Conservation (phyloP, 2,888 invertebrate species). For the Epinotia brunnichana region DNA sequence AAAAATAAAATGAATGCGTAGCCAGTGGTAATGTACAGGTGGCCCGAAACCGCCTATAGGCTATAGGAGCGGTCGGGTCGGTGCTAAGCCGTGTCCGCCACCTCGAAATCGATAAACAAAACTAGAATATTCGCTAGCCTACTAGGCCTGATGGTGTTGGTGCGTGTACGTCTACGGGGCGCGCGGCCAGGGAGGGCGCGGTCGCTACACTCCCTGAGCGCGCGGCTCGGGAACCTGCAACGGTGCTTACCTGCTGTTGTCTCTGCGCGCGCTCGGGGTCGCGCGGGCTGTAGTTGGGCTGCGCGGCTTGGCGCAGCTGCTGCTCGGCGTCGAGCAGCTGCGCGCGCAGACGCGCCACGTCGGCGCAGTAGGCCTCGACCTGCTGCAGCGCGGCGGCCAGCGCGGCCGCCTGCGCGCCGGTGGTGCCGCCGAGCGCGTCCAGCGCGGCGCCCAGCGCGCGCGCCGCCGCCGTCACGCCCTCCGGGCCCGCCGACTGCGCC, state of each 20-base stretch:
- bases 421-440: slow-evolving; percentile 85
- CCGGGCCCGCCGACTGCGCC: slow-evolving; percentile 88
- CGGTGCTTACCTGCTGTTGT: slow-evolving; percentile 93
- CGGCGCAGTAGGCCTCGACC: slow-evolving; percentile 94
- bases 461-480: slow-evolving; percentile 88
- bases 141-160: slow-evolving; percentile 56
- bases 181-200: slow-evolving; percentile 31
- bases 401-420: slow-evolving; percentile 86
- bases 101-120: slow-evolving; percentile 66
- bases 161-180: slow-evolving; percentile 47
- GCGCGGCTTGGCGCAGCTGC: slow-evolving; percentile 91
- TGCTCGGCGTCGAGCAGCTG: slow-evolving; percentile 94
- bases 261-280: slow-evolving; percentile 91
- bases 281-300: slow-evolving; percentile 92
- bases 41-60: slow-evolving; percentile 48
- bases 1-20: slow-evolving; percentile 68
- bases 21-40: slow-evolving; percentile 68
- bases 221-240: slow-evolving; percentile 50
- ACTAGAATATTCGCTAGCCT: slow-evolving; percentile 75
- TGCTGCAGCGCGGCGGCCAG: slow-evolving; percentile 91
- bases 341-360: slow-evolving; percentile 92
- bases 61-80: slow-evolving; percentile 52
- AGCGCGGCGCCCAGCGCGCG: slow-evolving; percentile 87
- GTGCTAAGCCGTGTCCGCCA: slow-evolving; percentile 59
- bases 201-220: background rate